A percentile compares a stretch with the other conserved stretches of the same genome.
phyloP scores from a whole-genome alignment of 2,888 invertebrate genomes.

The Marasmarcha lunaedactyla region DNA sequence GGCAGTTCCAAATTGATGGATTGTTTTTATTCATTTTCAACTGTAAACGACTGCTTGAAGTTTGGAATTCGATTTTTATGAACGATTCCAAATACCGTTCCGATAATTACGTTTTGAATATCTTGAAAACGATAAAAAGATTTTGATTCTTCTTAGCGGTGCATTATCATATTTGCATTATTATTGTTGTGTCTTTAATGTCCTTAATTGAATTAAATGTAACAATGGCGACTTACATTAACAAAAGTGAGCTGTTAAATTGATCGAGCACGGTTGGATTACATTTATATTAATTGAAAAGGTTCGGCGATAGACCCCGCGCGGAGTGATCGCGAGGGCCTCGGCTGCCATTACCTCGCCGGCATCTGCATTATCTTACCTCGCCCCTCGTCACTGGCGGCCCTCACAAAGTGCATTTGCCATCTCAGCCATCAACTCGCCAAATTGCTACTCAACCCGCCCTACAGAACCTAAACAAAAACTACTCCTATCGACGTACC shows the following conservation, averaged over 20 bases:
- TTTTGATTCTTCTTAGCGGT: background rate
- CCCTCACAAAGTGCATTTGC: conserved; percentile 62
- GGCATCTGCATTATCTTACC: conserved; percentile 67
- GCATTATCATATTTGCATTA: background rate
- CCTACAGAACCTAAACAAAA: too few species aligned
- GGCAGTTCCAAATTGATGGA: conserved; percentile 53
- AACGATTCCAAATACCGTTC: conserved; percentile 30
- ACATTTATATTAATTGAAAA: conserved; percentile 62
- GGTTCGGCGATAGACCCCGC: conserved; percentile 23
- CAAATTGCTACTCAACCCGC: conserved; percentile 26
- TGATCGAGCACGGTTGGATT: conserved; percentile 19
- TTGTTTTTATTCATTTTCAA: conserved; percentile 54
- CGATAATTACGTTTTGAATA: conserved; percentile 34
- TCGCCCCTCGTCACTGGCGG: conserved; percentile 54
- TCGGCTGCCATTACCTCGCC: conserved; percentile 13
- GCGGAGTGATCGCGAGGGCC: conserved; percentile 11
- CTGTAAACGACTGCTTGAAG: conserved; percentile 39
- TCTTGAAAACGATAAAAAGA: conserved; percentile 10
- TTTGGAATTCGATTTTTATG: conserved; percentile 51
- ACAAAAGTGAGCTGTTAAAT: background rate
- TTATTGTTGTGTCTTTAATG: conserved; percentile 1
- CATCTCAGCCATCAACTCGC: conserved; percentile 50
- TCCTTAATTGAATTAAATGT: background rate
- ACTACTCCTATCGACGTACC: background rate
- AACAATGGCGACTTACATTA: background rate